phyloP scores from a whole-genome alignment of 2,797 vertebrate species.

The Microctenopoma steveboyesi region DNA sequence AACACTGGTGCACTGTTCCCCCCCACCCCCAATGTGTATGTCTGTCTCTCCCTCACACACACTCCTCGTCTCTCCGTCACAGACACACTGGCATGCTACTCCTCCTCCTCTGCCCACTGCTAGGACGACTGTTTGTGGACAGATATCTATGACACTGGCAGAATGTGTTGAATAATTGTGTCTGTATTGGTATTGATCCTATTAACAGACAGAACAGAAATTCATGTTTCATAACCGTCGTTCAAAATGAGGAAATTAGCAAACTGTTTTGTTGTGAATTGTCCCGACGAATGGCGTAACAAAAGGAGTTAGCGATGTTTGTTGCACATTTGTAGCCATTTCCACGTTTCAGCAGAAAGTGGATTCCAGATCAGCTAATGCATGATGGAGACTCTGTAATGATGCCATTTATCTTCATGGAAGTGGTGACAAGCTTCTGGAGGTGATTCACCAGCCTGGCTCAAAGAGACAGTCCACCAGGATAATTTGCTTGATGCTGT shows the following conservation, averaged over 20 bases:
- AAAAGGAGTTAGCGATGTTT: slow-evolving; percentile 32
- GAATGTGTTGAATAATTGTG: slow-evolving; percentile 46
- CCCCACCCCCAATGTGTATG: slow-evolving; percentile 54
- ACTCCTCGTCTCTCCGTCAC: slow-evolving; percentile 48
- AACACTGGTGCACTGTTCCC: slow-evolving; percentile 65
- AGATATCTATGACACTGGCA: slow-evolving; percentile 74
- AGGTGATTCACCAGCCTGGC: slow-evolving; percentile 77
- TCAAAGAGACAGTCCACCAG: slow-evolving; percentile 69
- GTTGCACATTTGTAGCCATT: slow-evolving; percentile 43
- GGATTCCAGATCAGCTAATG: slow-evolving; percentile 80
- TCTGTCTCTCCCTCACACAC: slow-evolving; percentile 63
- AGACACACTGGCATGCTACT: slow-evolving; percentile 63
- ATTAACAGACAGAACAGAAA: slow-evolving; percentile 44
- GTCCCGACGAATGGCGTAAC: not conserved
- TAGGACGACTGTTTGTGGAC: slow-evolving; percentile 71
- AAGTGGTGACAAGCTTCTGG: slow-evolving; percentile 81
- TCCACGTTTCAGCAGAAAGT: slow-evolving; percentile 48
- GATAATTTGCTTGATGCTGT: slow-evolving; percentile 70
- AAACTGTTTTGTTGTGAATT: slow-evolving; percentile 42
- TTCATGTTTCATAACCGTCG: slow-evolving; percentile 31
- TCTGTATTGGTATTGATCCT: slow-evolving; percentile 63
- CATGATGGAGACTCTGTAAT: slow-evolving; percentile 81
- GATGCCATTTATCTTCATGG: slow-evolving; percentile 85
- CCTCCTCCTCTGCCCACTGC: slow-evolving; percentile 63
- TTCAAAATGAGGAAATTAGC: slow-evolving; percentile 53